A percentile compares a stretch with the other conserved stretches of the same genome.
Evolutionary conservation across 2,113 vertebrate species (phyloP).

Genomic region (Brienomyrus longianalis): DNA sequence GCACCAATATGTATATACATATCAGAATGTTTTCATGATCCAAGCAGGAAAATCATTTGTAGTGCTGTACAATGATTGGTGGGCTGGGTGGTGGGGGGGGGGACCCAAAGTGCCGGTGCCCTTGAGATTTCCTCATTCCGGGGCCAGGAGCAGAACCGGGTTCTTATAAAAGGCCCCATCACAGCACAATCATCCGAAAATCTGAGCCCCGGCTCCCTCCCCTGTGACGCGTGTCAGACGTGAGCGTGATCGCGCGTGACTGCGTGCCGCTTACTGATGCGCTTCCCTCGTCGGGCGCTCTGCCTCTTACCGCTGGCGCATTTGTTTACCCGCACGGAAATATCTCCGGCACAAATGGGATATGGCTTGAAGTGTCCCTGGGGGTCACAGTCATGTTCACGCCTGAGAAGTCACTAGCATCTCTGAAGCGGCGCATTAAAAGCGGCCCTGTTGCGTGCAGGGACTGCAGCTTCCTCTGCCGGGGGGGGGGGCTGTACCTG

Average conservation of each 20-base stretch:
- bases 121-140: neutral
- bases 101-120: neutral
- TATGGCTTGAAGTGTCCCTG: slow-evolving; percentile 14
- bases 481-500: neutral
- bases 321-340: slow-evolving; percentile 17
- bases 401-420: slow-evolving; percentile 9
- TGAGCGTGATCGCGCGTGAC: neutral
- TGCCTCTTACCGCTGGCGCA: slow-evolving; percentile 4
- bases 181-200: neutral
- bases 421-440: neutral
- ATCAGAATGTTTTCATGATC: neutral
- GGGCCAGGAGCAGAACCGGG: neutral
- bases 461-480: neutral
- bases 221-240: neutral
- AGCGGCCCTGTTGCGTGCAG: neutral
- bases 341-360: slow-evolving; percentile 18
- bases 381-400: slow-evolving; percentile 14
- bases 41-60: neutral
- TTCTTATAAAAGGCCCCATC: neutral
- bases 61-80: neutral
- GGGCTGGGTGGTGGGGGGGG: neutral
- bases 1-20: neutral
- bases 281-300: neutral
- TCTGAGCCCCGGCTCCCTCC: neutral
- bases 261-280: slow-evolving; percentile 9